Percentiles rank a stretch among this genome's conserved stretches.
Evolutionary conservation across 2,888 invertebrate species (phyloP).

Genomic region (Busseola fusca): DNA sequence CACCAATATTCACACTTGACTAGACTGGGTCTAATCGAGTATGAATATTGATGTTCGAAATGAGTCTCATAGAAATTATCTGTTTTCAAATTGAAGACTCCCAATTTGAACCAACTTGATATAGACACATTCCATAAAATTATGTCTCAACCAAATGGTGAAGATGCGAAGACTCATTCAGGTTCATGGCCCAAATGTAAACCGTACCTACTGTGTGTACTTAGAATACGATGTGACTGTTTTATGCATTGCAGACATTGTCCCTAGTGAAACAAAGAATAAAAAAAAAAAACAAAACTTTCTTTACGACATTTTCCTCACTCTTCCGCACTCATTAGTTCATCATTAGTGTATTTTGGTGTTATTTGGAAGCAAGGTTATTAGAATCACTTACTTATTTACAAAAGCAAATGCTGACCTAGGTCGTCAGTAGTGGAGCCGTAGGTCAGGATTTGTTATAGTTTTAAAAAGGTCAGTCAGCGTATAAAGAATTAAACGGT

Average conservation of each 20-base stretch:
- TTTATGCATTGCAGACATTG: no score
- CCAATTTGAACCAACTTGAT: background rate
- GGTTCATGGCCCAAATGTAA: background rate
- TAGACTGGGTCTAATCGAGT: no score
- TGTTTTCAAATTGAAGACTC: background rate
- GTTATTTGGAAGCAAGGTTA: background rate
- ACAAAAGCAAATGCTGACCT: background rate
- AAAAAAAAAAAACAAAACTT: no score
- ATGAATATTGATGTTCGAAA: no score
- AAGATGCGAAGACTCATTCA: background rate
- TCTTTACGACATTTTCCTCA: background rate
- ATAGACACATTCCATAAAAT: background rate
- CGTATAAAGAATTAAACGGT: background rate
- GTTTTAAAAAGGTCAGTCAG: background rate
- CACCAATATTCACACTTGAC: background rate
- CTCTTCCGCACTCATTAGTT: conserved; percentile 12
- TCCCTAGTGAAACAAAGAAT: no score
- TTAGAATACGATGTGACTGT: no score
- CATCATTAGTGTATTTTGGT: background rate
- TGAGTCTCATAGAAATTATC: background rate
- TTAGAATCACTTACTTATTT: background rate
- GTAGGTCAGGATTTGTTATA: background rate
- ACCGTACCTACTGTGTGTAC: no score
- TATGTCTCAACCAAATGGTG: background rate
- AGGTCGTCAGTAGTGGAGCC: background rate